A percentile compares a stretch with the other conserved stretches of the same genome.
phyloP scores from a whole-genome alignment of 2,888 invertebrate species.

The Apantesis nais region DNA sequence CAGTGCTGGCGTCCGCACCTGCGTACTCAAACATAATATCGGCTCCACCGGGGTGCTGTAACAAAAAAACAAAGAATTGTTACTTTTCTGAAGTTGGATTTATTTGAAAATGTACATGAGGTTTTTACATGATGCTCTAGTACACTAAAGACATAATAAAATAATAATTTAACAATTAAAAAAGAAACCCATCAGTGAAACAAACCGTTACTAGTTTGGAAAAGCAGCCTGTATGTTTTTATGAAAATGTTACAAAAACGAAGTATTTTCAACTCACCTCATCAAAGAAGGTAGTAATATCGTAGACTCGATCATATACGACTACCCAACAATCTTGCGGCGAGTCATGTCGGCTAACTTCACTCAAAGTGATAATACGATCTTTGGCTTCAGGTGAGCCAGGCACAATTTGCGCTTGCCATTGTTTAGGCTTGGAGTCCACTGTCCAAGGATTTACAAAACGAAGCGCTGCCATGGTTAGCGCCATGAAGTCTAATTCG shows the following conservation, averaged over 20 bases:
- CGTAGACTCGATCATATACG: constrained; percentile 94
- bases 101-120: not conserved
- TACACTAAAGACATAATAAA: too few relatives aligned
- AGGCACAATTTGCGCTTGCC: constrained; percentile 61
- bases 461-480: constrained; percentile 81
- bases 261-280: constrained; percentile 80
- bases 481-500: constrained; percentile 73
- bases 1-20: constrained; percentile 93
- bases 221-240: not conserved
- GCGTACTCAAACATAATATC: constrained; percentile 94
- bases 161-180: too few relatives aligned
- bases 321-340: constrained; percentile 93
- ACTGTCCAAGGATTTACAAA: constrained; percentile 77
- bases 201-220: not conserved
- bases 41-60: constrained; percentile 93
- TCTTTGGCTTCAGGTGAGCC: constrained; percentile 73
- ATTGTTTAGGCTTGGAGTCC: constrained; percentile 57
- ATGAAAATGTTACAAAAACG: not conserved
- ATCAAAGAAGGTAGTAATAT: constrained; percentile 90
- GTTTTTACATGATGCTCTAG: too few relatives aligned
- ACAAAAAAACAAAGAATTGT: constrained; percentile 48
- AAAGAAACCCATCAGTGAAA: not conserved
- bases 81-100: not conserved
- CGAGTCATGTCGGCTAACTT: constrained; percentile 91
- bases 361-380: constrained; percentile 87